Conservation (phyloP, 1,140 invertebrate species). For the Leptinotarsa defecta region DNA sequence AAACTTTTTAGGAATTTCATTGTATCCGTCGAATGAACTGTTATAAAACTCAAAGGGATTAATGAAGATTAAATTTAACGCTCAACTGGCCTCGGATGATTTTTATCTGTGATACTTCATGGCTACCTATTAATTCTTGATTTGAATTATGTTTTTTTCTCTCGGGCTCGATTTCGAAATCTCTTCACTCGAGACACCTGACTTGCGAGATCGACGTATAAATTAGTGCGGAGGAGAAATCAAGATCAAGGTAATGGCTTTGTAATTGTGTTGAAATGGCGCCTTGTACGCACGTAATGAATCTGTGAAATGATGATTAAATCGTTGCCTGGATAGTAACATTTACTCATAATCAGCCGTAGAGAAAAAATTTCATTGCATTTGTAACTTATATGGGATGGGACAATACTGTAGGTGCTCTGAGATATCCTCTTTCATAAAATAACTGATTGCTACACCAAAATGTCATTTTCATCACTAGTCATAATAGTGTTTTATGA, state of each 20-base stretch:
- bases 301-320: constrained; percentile 3
- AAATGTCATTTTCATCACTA: too few relatives aligned
- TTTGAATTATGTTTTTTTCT: constrained; percentile 2
- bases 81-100: background rate
- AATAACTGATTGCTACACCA: too few relatives aligned
- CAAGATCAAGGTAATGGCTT: constrained; percentile 5
- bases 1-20: background rate
- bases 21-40: background rate
- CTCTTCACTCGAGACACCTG: background rate
- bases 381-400: too few relatives aligned
- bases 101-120: constrained; percentile 8
- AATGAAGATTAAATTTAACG: background rate
- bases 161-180: background rate
- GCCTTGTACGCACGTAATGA: background rate
- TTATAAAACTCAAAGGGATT: background rate
- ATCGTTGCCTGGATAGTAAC: background rate
- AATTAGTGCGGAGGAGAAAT: constrained; percentile 5
- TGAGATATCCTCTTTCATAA: too few relatives aligned
- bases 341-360: background rate
- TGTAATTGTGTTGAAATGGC: constrained; percentile 8
- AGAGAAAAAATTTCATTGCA: background rate
- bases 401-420: too few relatives aligned
- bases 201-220: constrained; percentile 2
- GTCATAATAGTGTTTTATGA: too few relatives aligned
- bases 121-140: background rate